Conservation (phyloP, 1,140 invertebrate species). For the Dryas iulia region DNA sequence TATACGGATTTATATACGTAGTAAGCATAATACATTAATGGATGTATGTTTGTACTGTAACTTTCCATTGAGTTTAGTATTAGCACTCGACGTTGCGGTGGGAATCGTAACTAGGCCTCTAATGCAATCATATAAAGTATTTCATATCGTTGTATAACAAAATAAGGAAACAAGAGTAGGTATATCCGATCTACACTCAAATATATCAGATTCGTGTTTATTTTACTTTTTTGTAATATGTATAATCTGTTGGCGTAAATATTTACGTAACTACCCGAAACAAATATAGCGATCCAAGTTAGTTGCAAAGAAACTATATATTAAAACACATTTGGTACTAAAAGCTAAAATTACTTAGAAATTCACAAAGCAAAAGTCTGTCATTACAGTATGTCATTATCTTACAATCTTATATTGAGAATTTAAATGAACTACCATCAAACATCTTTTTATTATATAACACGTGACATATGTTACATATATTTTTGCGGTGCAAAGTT, state of each 20-base stretch:
- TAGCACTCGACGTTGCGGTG: neutral
- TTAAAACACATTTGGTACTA: neutral
- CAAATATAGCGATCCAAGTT: neutral
- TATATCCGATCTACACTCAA: neutral
- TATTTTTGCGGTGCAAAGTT: neutral
- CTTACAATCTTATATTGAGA: too few relatives aligned
- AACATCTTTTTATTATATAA: too few relatives aligned
- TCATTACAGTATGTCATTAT: too few relatives aligned
- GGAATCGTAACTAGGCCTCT: conserved; percentile 1
- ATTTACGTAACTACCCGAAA: neutral
- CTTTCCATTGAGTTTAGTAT: neutral
- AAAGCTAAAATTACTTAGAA: neutral
- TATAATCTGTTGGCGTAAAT: too few relatives aligned
- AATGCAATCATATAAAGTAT: conserved; percentile 14
- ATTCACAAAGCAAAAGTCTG: neutral
- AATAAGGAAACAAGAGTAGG: conserved; percentile 7
- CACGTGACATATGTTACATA: neutral
- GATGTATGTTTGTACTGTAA: neutral
- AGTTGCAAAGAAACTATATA: neutral
- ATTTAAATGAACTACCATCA: too few relatives aligned
- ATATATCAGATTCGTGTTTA: neutral
- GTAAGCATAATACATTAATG: too few relatives aligned
- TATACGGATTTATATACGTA: too few relatives aligned
- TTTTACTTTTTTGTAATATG: neutral
- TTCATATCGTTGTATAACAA: conserved; percentile 4